Percentiles rank a stretch among this genome's conserved stretches.
These are phyloP conservation scores for Stomorhina lunata DNA, from an alignment of 2,888 invertebrate genomes.

Conservation along the genomic window DNA sequence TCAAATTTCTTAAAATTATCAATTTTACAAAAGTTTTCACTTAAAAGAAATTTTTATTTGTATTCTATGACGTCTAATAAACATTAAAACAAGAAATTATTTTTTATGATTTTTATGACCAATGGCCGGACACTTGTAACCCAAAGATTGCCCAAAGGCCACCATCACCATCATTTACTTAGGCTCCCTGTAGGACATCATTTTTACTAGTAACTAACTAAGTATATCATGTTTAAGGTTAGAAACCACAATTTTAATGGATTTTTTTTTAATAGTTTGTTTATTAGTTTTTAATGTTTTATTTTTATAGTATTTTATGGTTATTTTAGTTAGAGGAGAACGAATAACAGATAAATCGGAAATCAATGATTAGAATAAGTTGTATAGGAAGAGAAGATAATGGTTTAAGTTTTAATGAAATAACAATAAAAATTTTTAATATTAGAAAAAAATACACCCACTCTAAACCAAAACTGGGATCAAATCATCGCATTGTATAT, in stretches of 20 bases:
- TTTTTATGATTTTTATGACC: conserved; percentile 23
- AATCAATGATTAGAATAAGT: conserved; percentile 1
- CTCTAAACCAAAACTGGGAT: no score
- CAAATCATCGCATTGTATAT: no score
- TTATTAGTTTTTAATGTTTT: conserved; percentile 31
- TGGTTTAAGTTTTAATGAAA: no score
- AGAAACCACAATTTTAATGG: background rate
- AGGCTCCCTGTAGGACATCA: background rate
- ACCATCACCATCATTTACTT: background rate
- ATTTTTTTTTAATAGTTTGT: background rate
- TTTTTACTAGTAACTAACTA: background rate
- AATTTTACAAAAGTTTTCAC: conserved; percentile 12
- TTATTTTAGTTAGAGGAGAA: no score
- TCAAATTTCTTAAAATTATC: conserved; percentile 9
- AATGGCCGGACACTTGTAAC: no score
- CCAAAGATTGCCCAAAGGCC: background rate
- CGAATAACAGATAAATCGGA: background rate
- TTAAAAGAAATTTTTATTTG: conserved; percentile 2
- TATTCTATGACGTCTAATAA: conserved; percentile 15
- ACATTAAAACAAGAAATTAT: conserved; percentile 7
- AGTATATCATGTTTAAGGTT: background rate
- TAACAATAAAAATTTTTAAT: no score
- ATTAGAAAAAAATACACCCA: no score
- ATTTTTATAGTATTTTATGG: conserved; percentile 23
- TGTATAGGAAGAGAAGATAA: background rate